Evolutionary conservation across 2,888 invertebrate species (phyloP).

Genomic region (Conistra vaccinii): DNA sequence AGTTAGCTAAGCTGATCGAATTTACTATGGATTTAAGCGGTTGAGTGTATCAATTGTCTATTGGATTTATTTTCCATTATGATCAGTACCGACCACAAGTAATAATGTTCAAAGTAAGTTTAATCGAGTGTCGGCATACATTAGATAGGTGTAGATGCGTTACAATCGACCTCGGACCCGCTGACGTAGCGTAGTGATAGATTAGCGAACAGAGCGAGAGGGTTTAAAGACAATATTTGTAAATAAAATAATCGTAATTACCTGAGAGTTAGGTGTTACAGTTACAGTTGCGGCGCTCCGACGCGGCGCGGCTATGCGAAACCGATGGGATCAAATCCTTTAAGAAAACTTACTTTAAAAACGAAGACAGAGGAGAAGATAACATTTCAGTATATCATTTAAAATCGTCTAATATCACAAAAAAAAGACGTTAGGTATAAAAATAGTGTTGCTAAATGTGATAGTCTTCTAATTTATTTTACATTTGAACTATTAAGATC

Average conservation of each 20-base stretch:
- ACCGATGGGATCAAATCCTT: slow-evolving; percentile 91
- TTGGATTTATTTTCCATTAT: slow-evolving; percentile 83
- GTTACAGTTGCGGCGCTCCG: slow-evolving; percentile 77
- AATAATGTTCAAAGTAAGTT: slow-evolving; percentile 84
- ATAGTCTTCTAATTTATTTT: slow-evolving; percentile 90
- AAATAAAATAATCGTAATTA: slow-evolving; percentile 90
- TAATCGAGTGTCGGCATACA: slow-evolving; percentile 82
- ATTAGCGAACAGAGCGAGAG: slow-evolving; percentile 90
- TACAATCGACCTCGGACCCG: slow-evolving; percentile 86
- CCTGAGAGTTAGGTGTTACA: slow-evolving; percentile 88
- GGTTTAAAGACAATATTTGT: slow-evolving; percentile 91
- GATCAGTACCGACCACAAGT: slow-evolving; percentile 84
- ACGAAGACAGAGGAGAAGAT: slow-evolving; percentile 82
- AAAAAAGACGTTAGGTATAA: slow-evolving; percentile 89
- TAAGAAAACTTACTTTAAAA: slow-evolving; percentile 89
- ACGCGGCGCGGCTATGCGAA: slow-evolving; percentile 85
- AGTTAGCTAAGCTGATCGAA: slow-evolving; percentile 89
- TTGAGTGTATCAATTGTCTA: slow-evolving; percentile 85
- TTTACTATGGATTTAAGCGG: slow-evolving; percentile 90
- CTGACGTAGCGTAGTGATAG: slow-evolving; percentile 89
- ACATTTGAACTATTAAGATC: slow-evolving; percentile 86
- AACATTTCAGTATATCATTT: slow-evolving; percentile 87
- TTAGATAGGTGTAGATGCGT: slow-evolving; percentile 85
- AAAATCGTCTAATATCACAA: slow-evolving; percentile 85
- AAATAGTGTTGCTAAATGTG: slow-evolving; percentile 90